Evolutionary conservation across 2,888 invertebrate genomes (phyloP), one percentile per base, ranked within the genome.

Genomic region (Gonocerus acuteangulatus): DNA sequence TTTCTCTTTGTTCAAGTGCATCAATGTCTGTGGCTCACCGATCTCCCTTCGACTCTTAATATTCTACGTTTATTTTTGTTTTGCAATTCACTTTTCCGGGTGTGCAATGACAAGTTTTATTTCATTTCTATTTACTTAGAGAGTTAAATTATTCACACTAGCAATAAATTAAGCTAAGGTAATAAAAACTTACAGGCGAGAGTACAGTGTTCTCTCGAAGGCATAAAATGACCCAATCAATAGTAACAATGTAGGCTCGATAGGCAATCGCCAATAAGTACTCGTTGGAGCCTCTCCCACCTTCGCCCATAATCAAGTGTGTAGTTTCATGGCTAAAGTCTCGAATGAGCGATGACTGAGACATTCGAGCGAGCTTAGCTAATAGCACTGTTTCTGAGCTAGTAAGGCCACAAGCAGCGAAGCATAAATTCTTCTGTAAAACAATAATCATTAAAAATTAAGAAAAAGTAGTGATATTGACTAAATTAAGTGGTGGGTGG

Each of bases 181-280:
- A 27, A 34, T 34, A 34, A 34, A 34, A 11, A 44, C 44, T 44
- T 54, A 54, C 54, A 2, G 39, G 22, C n/a, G 54, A 39, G 3
- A 54, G 39, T 19, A 54, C 42, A 22, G 22, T 54, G 39, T 54
- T 42, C 7, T 22, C 19, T 16, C 21, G 16, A 18, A 54, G 21
- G 13, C 54, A 54, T 15, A 23, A 42, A 6, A 15, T 27, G 1
- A 54, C 54, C 54, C 54, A 54, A 16, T 39, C 54, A 22, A 54
- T 54, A 9, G 54, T 54, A 13, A 54, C 54, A 22, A 54, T 54
- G 22, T 36, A 54, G 15, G 42, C 54, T 15, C 54, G 34, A 16
- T 54, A 54, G 11, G 54, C 54, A 15, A 54, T 54, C 13, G 42
- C 54, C n/a, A 54, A 42, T 6, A 36, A 27, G 21, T 54, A 54